Evolutionary conservation across 92 coral and sea anemone genomes (phyloP), one percentile per base, ranked within the genome.

Genomic region (Porites cylindrica): DNA sequence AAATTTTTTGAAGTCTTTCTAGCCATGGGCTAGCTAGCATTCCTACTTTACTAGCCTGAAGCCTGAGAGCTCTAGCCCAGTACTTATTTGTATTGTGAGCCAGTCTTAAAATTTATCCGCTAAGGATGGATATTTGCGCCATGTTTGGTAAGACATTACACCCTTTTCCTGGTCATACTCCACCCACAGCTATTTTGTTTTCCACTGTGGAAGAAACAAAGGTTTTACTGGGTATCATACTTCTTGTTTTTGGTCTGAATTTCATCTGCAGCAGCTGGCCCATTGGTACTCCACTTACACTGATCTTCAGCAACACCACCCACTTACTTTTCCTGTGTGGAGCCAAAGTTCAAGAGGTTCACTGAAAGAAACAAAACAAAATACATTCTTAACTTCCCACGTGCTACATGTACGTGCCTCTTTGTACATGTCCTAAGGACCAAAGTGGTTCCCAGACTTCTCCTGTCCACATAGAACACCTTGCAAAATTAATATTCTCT

Each of bases 281-380:
- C 47, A 38, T 38, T 0, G 47, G 43, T 2, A 32, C 4, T 32
- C 43, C 43, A 32, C 43, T 32, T 32, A 32, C 5, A 4, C 43
- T 32, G 43, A 32, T 38, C 47, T 38, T 38, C 47, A 38, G 47
- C 47, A 38, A 38, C 6, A 4, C 47, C 6, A 38, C 4, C 47
- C 4, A 4, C 47, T 38, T 38, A 3, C 47, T 38, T 38, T 38
- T 38, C 7, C 47, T 38, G 47, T 38, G 47, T 38, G 88, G 75
- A 84, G 51, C 66, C 88, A 84, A 84, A 84, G 82, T 64, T 85
- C n/a, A 77, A 77, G 61, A 85, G 83, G 84, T 77, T 85, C 78
- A 76, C 66, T 65, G 47, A 16, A 10, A 67, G 38, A 23, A 67
- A 51, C 68, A 85, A 85, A 62, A 77, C 54, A 76, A 81, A 81